A percentile compares a stretch with the other conserved stretches of the same genome.
Evolutionary conservation across 2,888 invertebrate genomes (phyloP).

Genomic region (Ichneumon xanthorius): DNA sequence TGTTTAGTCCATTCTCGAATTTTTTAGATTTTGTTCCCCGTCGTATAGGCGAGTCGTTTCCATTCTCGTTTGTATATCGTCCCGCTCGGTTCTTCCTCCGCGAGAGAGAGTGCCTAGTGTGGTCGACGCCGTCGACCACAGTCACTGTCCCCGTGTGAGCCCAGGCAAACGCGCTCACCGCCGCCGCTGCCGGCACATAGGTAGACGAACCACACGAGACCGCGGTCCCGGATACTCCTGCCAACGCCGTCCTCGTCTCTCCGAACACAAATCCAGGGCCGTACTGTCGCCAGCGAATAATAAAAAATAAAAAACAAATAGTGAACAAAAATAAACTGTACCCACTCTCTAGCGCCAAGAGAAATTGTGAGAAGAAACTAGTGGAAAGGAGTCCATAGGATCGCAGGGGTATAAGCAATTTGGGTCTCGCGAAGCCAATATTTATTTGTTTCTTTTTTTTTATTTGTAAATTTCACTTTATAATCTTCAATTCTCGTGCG

Average conservation of each 20-base stretch:
- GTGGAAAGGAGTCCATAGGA: background rate
- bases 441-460: background rate
- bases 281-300: conserved; percentile 37
- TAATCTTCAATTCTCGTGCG: background rate
- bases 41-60: conserved; percentile 9
- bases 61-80: conserved; percentile 17
- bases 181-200: conserved; percentile 57
- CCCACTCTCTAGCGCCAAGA: conserved; percentile 20
- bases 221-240: conserved; percentile 67
- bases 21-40: conserved; percentile 35
- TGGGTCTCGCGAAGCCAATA: background rate
- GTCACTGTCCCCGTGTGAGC: conserved; percentile 69
- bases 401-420: background rate
- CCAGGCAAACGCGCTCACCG: conserved; percentile 51
- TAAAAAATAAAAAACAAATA: background rate
- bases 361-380: conserved; percentile 9
- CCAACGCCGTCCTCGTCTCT: conserved; percentile 35
- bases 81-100: conserved; percentile 26
- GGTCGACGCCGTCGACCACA: conserved; percentile 59
- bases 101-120: background rate
- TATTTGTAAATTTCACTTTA: background rate
- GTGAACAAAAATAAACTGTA: conserved; percentile 35
- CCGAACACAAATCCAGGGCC: conserved; percentile 55
- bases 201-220: conserved; percentile 66
- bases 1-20: conserved; percentile 55